Conservation (phyloP, 2,113 vertebrate species). For the Chamaea fasciata region DNA sequence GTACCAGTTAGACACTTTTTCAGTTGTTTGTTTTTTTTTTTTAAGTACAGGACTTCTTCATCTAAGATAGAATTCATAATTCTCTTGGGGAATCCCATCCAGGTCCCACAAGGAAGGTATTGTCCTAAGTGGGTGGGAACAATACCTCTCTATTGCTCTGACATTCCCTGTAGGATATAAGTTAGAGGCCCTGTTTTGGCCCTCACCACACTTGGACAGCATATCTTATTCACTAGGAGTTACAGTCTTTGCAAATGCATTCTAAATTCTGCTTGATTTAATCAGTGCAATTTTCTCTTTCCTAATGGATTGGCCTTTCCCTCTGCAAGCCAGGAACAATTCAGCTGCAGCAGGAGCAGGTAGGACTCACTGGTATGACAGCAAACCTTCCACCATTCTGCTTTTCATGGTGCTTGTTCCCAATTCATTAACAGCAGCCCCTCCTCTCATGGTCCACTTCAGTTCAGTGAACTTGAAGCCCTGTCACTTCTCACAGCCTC, state of each 20-base stretch:
- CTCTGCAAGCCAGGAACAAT: background rate
- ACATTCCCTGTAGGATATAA: background rate
- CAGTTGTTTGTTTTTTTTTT: background rate
- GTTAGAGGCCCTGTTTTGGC: background rate
- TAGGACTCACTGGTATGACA: background rate
- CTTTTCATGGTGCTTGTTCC: background rate
- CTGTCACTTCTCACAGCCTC: background rate
- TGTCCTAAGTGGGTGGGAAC: background rate
- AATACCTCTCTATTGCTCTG: background rate
- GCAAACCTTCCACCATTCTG: background rate
- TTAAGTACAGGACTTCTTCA: background rate
- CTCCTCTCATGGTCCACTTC: background rate
- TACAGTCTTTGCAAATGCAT: background rate
- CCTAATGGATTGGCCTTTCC: background rate
- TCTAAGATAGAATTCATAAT: background rate
- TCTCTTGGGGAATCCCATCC: background rate
- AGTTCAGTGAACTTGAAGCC: background rate
- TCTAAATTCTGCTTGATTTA: slow-evolving; percentile 20
- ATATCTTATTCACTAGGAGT: background rate
- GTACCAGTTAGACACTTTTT: background rate
- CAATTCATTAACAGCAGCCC: background rate
- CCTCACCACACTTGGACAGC: background rate
- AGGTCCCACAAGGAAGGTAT: background rate
- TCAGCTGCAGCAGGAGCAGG: background rate
- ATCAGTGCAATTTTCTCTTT: background rate